phyloP scores from a whole-genome alignment of 2,888 invertebrate genomes.

The Trileptium ribeirensis region DNA sequence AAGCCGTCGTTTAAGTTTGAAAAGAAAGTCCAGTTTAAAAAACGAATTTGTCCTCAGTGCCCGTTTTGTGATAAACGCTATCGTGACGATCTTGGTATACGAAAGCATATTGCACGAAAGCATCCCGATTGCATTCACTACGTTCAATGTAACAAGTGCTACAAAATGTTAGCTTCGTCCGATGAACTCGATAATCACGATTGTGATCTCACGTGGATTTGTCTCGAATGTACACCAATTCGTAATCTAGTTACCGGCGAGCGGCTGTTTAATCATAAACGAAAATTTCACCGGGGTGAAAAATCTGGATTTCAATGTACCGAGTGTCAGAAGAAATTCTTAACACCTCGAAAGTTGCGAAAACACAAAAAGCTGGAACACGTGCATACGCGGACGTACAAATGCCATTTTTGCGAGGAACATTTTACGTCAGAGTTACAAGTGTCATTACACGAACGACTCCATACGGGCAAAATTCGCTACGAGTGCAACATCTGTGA shows the following conservation, averaged over 20 bases:
- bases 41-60: slow-evolving; percentile 50
- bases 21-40: slow-evolving; percentile 39
- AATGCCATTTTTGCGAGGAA: slow-evolving; percentile 50
- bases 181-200: slow-evolving; percentile 29
- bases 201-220: slow-evolving; percentile 43
- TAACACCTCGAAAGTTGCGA: slow-evolving; percentile 47
- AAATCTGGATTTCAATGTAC: slow-evolving; percentile 47
- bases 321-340: slow-evolving; percentile 47
- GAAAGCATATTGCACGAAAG: slow-evolving; percentile 47
- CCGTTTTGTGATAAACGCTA: slow-evolving; percentile 51
- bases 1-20: not conserved
- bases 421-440: slow-evolving; percentile 45
- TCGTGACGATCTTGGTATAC: slow-evolving; percentile 48
- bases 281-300: slow-evolving; percentile 40
- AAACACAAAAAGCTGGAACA: slow-evolving; percentile 51
- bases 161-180: slow-evolving; percentile 35
- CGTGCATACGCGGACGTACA: slow-evolving; percentile 47
- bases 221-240: slow-evolving; percentile 47
- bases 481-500: slow-evolving; percentile 48
- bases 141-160: slow-evolving; percentile 48
- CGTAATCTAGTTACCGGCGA: slow-evolving; percentile 45
- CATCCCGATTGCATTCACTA: slow-evolving; percentile 46
- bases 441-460: slow-evolving; percentile 48
- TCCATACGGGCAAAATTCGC: slow-evolving; percentile 51
- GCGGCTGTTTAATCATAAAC: slow-evolving; percentile 28